Conservation (phyloP, 1,140 invertebrate species). For the Probaryconus sp. region DNA sequence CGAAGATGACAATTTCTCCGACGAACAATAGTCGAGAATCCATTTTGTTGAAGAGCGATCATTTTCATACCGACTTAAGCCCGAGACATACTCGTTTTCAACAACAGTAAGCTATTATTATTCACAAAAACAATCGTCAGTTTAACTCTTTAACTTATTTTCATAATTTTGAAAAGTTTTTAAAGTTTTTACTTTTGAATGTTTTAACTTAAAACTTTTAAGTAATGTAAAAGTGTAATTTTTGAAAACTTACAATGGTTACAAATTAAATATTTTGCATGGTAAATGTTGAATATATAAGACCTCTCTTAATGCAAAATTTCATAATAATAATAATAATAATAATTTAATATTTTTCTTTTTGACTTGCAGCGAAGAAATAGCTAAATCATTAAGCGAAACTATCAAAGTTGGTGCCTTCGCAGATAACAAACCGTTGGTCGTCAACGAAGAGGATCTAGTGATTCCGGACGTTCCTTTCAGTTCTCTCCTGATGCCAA, state of each 20-base stretch:
- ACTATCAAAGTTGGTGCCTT: slow-evolving; percentile 85
- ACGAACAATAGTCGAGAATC: slow-evolving; percentile 84
- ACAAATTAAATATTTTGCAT: too few species aligned
- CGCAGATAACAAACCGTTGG: slow-evolving; percentile 79
- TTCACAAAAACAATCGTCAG: too few species aligned
- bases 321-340: slow-evolving; percentile 7
- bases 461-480: slow-evolving; percentile 84
- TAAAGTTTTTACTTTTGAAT: too few species aligned
- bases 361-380: slow-evolving; percentile 77
- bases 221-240: too few species aligned
- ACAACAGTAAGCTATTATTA: slow-evolving; percentile 77
- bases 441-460: slow-evolving; percentile 80
- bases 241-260: too few species aligned
- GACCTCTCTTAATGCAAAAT: too few species aligned
- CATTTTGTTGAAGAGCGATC: slow-evolving; percentile 93
- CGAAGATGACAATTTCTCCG: slow-evolving; percentile 93
- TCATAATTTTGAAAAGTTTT: too few species aligned
- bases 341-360: slow-evolving; percentile 2
- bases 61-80: slow-evolving; percentile 89
- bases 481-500: slow-evolving; percentile 80
- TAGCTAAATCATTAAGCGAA: slow-evolving; percentile 81
- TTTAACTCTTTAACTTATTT: too few species aligned
- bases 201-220: too few species aligned
- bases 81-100: slow-evolving; percentile 82
- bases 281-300: too few species aligned